A percentile compares a stretch with the other conserved stretches of the same genome.
These are phyloP conservation scores for Drosophila pegasa DNA, from an alignment of 2,888 invertebrate species.

Conservation along the genomic window DNA sequence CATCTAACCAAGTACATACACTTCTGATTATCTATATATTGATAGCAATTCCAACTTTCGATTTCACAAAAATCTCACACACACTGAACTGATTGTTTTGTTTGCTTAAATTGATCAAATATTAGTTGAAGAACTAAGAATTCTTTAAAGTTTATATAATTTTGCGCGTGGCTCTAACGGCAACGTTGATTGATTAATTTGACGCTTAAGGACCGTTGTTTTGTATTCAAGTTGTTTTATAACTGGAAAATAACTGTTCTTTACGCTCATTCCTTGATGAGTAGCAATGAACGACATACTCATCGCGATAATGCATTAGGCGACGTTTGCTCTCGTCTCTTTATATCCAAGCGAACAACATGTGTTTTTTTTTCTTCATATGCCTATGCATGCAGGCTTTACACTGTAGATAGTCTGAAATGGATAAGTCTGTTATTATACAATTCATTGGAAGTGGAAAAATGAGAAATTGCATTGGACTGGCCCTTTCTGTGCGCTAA, in stretches of 20 bases:
- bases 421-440: constrained; percentile 1
- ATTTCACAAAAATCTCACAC: background rate
- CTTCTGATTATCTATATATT: background rate
- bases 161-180: background rate
- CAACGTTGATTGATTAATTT: background rate
- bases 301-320: constrained; percentile 59
- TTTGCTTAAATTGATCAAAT: background rate
- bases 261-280: constrained; percentile 59
- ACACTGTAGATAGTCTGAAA: constrained; percentile 20
- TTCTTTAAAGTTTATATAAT: background rate
- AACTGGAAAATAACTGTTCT: constrained; percentile 16
- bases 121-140: background rate
- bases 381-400: background rate
- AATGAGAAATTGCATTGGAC: background rate
- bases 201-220: background rate
- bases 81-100: background rate
- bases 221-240: constrained; percentile 20
- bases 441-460: background rate
- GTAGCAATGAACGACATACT: constrained; percentile 58
- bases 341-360: background rate
- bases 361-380: background rate
- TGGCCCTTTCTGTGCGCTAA: background rate
- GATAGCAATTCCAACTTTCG: background rate
- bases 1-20: background rate
- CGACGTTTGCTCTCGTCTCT: constrained; percentile 1